Conservation (phyloP, 2,797 vertebrate species). For the Mormyrops boulengeri region DNA sequence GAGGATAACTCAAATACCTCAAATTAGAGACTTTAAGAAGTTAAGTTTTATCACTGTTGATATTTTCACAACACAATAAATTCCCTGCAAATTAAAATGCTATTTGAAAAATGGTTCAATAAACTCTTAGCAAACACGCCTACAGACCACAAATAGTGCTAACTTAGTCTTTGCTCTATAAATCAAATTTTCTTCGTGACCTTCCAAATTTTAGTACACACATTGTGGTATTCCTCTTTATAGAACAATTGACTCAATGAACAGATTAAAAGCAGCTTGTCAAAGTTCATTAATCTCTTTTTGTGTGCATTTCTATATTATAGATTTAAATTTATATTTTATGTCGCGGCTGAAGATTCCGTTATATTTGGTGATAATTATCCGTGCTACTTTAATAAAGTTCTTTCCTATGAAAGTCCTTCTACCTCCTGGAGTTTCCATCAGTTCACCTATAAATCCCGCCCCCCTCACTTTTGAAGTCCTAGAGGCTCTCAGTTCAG, state of each 20-base stretch:
- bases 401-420: not conserved
- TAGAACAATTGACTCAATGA: not conserved
- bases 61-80: not conserved
- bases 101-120: not conserved
- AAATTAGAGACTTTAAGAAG: not conserved
- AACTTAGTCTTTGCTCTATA: not conserved
- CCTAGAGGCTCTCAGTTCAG: not conserved
- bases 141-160: not conserved
- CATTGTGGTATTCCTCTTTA: not conserved
- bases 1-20: not conserved
- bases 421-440: not conserved
- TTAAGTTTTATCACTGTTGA: not conserved
- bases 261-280: not conserved
- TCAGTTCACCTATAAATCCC: not conserved
- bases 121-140: not conserved
- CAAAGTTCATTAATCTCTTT: constrained; percentile 2
- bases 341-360: not conserved
- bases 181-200: not conserved
- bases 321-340: not conserved
- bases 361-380: not conserved
- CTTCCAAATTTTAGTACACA: not conserved
- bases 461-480: not conserved
- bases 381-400: not conserved
- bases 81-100: not conserved
- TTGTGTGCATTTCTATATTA: not conserved